Base-by-base conservation (phyloP, 2,797 vertebrate species). In the Cirrhinus molitorella region DNA sequence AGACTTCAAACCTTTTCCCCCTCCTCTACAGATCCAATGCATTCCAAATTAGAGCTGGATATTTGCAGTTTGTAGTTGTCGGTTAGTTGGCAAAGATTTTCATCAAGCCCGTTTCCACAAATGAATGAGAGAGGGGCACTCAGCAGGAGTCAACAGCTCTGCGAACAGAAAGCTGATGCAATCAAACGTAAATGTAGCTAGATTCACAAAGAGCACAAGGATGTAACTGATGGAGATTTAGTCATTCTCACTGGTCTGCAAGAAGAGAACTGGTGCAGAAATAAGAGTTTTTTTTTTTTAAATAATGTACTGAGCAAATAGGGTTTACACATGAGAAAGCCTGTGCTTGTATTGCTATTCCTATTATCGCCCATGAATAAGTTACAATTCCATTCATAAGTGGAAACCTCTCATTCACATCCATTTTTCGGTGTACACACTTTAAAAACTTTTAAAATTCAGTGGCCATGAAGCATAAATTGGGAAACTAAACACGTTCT, bases 1-100 rank as follows among this genome's bases (percentile, higher is more conserved):
- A 79, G 76, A 71, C 82, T 79, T 79, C 71, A 70, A 75, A 25
- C 72, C 71, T 45, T 31, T 53, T 14, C 1, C 25, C 49, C 49
- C 28, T 57, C 47, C 80, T 31, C 55, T 45, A 63, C 59, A 85
- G 67, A 43, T 84, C 83, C 81, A 84, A 81, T 87, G 65, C 83
- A 84, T 86, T 82, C 77, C 77, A 85, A 89, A 86, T 83, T 25
- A 87, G 85, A 68, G 67, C 57, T 73, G 86, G 81, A 79, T 85
- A 77, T 82, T 80, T 85, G 70, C 68, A 47, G 70, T 83, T 78
- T 86, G 79, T 83, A 63, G 49, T 75, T 72, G 65, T 85, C 43
- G 75, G 57, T 83, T 80, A 66, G 88, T 88, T 83, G 89, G 80
- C 59, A 80, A 85, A 88, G 77, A 81, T 88, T 85, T 86, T 43